Evolutionary conservation across 2,113 vertebrate species (phyloP).

Genomic region (Cromileptes altivelis): DNA sequence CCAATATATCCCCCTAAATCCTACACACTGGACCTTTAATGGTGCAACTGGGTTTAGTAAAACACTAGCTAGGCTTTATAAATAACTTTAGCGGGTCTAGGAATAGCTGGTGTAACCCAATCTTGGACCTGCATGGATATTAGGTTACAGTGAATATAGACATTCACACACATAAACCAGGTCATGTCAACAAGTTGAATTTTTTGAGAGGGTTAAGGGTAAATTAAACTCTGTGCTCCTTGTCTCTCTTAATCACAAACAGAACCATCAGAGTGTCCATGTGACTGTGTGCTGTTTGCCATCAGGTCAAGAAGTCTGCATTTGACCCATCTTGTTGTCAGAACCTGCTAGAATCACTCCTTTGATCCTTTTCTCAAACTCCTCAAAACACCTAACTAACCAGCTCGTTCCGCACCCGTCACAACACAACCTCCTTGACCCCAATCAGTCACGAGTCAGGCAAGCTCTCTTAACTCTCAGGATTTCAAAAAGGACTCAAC

Average conservation of each 20-base stretch:
- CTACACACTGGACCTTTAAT: background rate
- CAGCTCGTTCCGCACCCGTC: slow-evolving; percentile 7
- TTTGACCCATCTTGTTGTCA: slow-evolving; percentile 1
- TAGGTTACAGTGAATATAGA: background rate
- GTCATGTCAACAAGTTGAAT: background rate
- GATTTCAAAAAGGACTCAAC: slow-evolving; percentile 35
- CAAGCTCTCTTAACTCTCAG: background rate
- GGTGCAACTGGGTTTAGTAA: background rate
- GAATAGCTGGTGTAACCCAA: background rate
- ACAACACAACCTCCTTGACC: slow-evolving; percentile 57
- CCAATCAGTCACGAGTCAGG: slow-evolving; percentile 29
- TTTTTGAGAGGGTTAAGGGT: background rate
- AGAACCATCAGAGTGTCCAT: background rate
- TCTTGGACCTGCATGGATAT: background rate
- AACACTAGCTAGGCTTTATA: background rate
- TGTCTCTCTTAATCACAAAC: background rate
- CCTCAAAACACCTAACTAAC: background rate
- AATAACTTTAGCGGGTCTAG: background rate
- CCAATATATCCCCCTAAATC: too few species aligned
- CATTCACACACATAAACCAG: too few species aligned
- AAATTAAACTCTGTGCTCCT: background rate
- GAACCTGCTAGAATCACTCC: background rate
- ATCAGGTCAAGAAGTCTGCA: background rate
- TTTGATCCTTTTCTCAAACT: slow-evolving; percentile 31
- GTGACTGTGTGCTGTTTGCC: slow-evolving; percentile 1